Base-by-base conservation (phyloP, 53 echinoderm and acorn worm genomes). In the Astropecten irregularis region DNA sequence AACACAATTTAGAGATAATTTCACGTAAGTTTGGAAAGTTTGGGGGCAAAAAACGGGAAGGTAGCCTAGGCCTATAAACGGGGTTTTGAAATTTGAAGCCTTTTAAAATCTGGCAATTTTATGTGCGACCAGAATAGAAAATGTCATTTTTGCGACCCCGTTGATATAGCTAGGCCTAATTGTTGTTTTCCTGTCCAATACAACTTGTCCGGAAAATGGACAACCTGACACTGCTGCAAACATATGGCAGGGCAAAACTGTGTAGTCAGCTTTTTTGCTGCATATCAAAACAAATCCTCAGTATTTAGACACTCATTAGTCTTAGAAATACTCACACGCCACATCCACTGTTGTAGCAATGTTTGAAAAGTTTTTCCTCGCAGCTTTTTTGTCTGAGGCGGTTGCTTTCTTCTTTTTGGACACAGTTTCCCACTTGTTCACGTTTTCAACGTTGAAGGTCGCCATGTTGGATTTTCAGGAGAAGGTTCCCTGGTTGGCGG, bases 331-430 rank as follows among this genome's bases (percentile, higher is more conserved):
- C 92, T 90, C 81, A 95, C 95, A 38, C 27, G 84, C 81, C 15
- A 68, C 60, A 37, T 95, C 95, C 30, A 92, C 52, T 32, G 67
- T 84, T 5, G 79, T 83, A 3, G 87, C 89, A 56, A 71, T 73
- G 50, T 92, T 84, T 19, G 58, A 52, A 19, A 95, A 76, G 32
- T 83, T 90, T 73, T 71, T 95, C 21, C 89, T 83, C 2, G 92
- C 95, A 7, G 95, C 95, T 60, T 92, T 95, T 84, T 95, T 95
- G 71, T 95, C 95, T 37, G 92, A 89, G 6, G 73, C 58, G 2
- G 95, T 84, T n/a, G 95, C 90, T 60, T 90, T 92, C 84, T 95
- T 95, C 82, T 95, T 95, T 70, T 92, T 87, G 9, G 90, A 85
- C 16, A 95, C 95, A 4, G 95, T 95, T 69, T 95, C 95, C 95